Evolutionary conservation across 2,797 vertebrate genomes (phyloP).

Genomic region (Phrynocephalus guinanensis): DNA sequence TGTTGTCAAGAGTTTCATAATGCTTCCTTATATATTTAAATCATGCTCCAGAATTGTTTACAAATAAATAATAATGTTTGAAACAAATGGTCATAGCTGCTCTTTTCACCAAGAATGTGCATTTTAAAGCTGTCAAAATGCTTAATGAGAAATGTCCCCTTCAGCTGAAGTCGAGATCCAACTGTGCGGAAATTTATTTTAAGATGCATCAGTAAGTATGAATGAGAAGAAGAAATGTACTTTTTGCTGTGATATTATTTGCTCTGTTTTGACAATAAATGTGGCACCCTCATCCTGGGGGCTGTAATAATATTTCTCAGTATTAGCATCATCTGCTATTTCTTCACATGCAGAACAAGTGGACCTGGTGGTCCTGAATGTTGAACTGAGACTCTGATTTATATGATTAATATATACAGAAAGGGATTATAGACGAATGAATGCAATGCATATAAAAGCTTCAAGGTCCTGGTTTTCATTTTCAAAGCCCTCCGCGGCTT

Average conservation of each 20-base stretch:
- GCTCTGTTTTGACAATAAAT: neutral
- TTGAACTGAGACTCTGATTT: neutral
- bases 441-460: neutral
- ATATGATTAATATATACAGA: neutral
- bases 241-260: neutral
- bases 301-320: neutral
- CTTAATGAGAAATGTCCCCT: neutral
- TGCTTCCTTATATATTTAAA: neutral
- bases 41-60: neutral
- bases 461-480: no score
- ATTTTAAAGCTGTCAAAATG: neutral
- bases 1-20: neutral
- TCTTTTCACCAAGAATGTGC: neutral
- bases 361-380: neutral
- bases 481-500: no score
- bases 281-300: neutral
- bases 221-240: neutral
- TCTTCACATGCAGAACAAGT: neutral
- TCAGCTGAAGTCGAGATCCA: neutral
- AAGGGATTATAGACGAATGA: neutral
- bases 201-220: neutral
- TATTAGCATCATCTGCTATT: neutral
- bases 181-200: neutral
- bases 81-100: neutral
- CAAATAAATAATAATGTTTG: neutral